Evolutionary conservation across 2,113 vertebrate genomes (phyloP).

Genomic region (Lonchura striata): DNA sequence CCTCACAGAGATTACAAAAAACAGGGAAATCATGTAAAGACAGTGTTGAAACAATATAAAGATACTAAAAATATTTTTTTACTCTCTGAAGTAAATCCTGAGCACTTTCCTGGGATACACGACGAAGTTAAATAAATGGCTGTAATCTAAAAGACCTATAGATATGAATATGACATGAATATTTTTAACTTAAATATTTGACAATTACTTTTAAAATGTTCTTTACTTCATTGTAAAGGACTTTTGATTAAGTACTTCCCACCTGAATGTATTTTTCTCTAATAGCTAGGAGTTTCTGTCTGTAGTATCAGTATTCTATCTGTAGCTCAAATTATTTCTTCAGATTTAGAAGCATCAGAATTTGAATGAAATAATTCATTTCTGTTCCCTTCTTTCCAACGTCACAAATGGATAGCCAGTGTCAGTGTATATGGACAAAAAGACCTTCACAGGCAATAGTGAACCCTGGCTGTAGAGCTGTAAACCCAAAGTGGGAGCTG

Average conservation of each 20-base stretch:
- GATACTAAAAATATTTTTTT: neutral
- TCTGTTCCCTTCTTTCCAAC: neutral
- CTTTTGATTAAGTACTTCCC: constrained; percentile 1
- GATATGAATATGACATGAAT: neutral
- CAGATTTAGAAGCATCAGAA: neutral
- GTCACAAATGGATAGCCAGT: neutral
- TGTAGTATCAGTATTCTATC: neutral
- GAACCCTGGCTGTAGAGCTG: neutral
- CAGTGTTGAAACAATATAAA: neutral
- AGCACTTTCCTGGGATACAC: neutral
- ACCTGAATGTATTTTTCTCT: neutral
- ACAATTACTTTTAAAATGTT: neutral
- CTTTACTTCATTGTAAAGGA: neutral
- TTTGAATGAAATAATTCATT: neutral
- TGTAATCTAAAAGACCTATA: neutral
- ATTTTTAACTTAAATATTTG: neutral
- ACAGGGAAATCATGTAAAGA: neutral
- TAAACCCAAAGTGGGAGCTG: neutral
- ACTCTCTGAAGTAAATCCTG: neutral
- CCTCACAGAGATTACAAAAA: neutral
- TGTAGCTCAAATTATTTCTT: neutral
- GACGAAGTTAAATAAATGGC: neutral
- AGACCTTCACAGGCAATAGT: neutral
- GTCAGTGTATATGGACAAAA: neutral
- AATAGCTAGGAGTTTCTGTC: neutral